A percentile compares a stretch with the other conserved stretches of the same genome.
phyloP scores from a whole-genome alignment of 2,113 vertebrate genomes.

The Cyanocitta stelleri region DNA sequence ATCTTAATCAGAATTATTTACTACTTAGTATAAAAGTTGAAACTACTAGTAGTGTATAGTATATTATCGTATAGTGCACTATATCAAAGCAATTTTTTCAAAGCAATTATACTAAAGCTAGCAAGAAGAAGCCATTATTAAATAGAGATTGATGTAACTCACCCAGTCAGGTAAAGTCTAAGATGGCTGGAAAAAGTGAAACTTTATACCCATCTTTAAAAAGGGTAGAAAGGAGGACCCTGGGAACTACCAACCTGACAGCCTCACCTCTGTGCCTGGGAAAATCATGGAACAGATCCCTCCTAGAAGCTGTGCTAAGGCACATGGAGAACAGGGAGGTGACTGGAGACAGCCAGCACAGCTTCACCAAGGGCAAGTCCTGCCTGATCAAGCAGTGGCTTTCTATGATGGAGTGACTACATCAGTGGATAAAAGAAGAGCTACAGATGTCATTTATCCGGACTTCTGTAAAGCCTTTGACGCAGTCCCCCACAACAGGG shows the following conservation, averaged over 20 bases:
- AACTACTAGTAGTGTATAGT: neutral
- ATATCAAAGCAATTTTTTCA: neutral
- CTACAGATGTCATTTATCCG: neutral
- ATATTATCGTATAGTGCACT: neutral
- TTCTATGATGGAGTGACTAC: too few relatives aligned
- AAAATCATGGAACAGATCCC: neutral
- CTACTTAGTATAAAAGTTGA: neutral
- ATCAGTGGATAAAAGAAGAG: neutral
- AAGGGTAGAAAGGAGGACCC: neutral
- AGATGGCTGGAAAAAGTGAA: neutral
- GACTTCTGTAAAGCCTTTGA: neutral
- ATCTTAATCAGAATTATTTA: neutral
- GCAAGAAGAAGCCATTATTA: neutral
- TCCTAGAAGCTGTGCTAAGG: neutral
- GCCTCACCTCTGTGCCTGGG: neutral
- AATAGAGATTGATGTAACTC: neutral
- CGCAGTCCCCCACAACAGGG: neutral
- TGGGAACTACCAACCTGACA: neutral
- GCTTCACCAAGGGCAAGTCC: neutral
- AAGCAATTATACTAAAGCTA: neutral
- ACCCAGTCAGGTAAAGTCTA: neutral
- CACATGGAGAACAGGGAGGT: too few relatives aligned
- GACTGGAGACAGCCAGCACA: neutral
- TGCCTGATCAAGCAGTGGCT: neutral
- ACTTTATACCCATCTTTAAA: neutral